Conservation (phyloP, 2,888 invertebrate species). For the Notocelia uddmanniana region DNA sequence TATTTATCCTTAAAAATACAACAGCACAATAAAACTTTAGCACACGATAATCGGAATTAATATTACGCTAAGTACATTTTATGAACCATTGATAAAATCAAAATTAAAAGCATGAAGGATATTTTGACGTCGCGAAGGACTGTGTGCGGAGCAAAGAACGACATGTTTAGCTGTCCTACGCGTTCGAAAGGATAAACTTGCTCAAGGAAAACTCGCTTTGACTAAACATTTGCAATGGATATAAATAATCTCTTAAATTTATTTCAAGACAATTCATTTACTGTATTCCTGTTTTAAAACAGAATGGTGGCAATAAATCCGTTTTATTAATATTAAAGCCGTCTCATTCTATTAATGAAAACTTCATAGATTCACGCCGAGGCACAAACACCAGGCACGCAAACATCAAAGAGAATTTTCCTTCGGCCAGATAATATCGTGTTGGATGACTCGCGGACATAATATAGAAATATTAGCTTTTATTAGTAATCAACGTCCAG, state of each 20-base stretch:
- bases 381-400: slow-evolving; percentile 10
- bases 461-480: slow-evolving; percentile 38
- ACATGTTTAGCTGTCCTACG: too few species aligned
- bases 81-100: too few species aligned
- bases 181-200: too few species aligned
- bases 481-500: slow-evolving; percentile 5
- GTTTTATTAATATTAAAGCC: slow-evolving; percentile 39
- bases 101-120: too few species aligned
- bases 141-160: too few species aligned
- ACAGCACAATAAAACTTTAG: neutral
- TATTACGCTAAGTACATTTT: neutral
- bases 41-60: neutral
- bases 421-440: slow-evolving; percentile 12
- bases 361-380: slow-evolving; percentile 24
- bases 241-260: slow-evolving; percentile 1
- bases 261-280: neutral
- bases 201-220: too few species aligned
- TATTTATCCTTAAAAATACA: neutral
- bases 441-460: slow-evolving; percentile 33
- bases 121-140: too few species aligned
- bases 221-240: neutral
- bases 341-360: slow-evolving; percentile 36
- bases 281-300: slow-evolving; percentile 13
- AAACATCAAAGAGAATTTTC: slow-evolving; percentile 37
- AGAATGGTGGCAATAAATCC: slow-evolving; percentile 18